Evolutionary conservation across 2,797 vertebrate species (phyloP), one percentile per base, ranked within the genome.

Genomic region (Clangula hyemalis): DNA sequence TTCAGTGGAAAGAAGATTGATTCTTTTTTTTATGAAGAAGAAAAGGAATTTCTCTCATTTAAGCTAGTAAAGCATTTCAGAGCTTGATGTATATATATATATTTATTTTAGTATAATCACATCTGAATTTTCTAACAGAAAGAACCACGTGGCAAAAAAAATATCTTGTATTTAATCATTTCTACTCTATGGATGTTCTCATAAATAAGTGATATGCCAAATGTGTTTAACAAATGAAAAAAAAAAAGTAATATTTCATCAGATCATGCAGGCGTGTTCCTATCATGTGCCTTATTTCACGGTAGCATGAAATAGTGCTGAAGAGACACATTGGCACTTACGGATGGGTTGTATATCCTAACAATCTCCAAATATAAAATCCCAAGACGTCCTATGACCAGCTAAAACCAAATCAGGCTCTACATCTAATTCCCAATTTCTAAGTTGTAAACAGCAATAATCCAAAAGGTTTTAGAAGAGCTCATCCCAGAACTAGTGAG

Each of bases 241-340:
- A 30, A 39, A n/a, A 43, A 34, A n/a, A 27, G 7, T 16, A 47
- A 39, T 2, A 3, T 24, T 87, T 77, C 17, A 60, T 60, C 30
- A 76, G 62, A 34, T 60, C 22, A 25, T 5, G 25, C 58, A 62
- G 34, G 27, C 8, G 3, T 2, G 24, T 91, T 71, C 81, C 25
- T n/a, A 53, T 53, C 5, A 0, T 54, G 57, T 53, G 5, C 27
- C 11, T 11, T 3, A 3, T 58, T 86, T 71, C 61, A 53, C 27
- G 57, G 45, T 8, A 56, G 18, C 22, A 60, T 0, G 0, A 81
- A 82, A 51, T 3, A 10, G 1, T 51, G 58, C 32, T 64, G 45
- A 78, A 71, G 65, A 64, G n/a, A 32, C 16, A 36, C 38, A 16
- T 4, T 20, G n/a, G 32, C n/a, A 60, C 8, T 69, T 58, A 54